Percentiles rank a stretch among this genome's conserved stretches.
Conservation (phyloP, 2,888 invertebrate species). For the Achlya flavicornis region DNA sequence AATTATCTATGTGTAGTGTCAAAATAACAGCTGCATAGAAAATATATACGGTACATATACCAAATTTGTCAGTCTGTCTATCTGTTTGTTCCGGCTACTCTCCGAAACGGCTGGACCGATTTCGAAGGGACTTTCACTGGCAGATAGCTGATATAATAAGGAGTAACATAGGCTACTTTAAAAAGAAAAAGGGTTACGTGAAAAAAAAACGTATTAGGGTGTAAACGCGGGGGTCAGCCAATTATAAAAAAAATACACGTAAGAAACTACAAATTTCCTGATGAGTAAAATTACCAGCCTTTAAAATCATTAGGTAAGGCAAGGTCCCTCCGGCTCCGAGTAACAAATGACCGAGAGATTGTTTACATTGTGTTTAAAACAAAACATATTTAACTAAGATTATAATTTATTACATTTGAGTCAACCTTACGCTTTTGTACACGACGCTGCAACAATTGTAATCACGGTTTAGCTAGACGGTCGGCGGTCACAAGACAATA, state of each 20-base stretch:
- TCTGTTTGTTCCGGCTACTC: too few relatives aligned
- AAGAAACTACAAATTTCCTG: neutral
- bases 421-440: neutral
- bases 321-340: neutral
- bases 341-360: neutral
- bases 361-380: constrained; percentile 8
- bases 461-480: constrained; percentile 29
- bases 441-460: constrained; percentile 34
- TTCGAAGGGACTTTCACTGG: too few relatives aligned
- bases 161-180: too few relatives aligned
- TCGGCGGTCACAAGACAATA: constrained; percentile 39
- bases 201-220: too few relatives aligned
- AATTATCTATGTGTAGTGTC: too few relatives aligned
- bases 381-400: constrained; percentile 7
- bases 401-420: constrained; percentile 7
- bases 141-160: too few relatives aligned
- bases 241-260: neutral
- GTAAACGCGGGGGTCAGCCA: too few relatives aligned
- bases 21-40: too few relatives aligned
- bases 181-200: too few relatives aligned
- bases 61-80: too few relatives aligned
- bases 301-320: neutral
- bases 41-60: too few relatives aligned
- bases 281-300: neutral
- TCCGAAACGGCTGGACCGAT: too few relatives aligned